phyloP scores from a whole-genome alignment of 1,140 invertebrate genomes.

The honey bee (Apis mellifera) region Amel_HAv3.1 CM009946.2:3146501-3147000 shows the following conservation, averaged over 20 bases:
- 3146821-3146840: not conserved
- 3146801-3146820: not conserved
- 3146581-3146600: not conserved
- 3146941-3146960: not conserved
- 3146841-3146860: not conserved
- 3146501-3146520: no score
- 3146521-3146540: no score
- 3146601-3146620: not conserved
- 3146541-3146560: not conserved
- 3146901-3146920: not conserved
- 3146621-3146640: not conserved
- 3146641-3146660: not conserved
- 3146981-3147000: no score
- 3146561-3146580: not conserved
- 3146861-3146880: slow-evolving; percentile 20
- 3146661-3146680: slow-evolving; percentile 16
- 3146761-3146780: no score
- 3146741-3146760: not conserved
- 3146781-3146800: not conserved
- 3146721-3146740: not conserved
- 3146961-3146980: not conserved
- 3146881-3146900: not conserved
- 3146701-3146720: not conserved
- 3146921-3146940: not conserved
- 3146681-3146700: not conserved